A percentile compares a stretch with the other conserved stretches of the same genome.
Conservation (phyloP, 1,140 invertebrate genomes). For the Episyrphus balteatus region DNA sequence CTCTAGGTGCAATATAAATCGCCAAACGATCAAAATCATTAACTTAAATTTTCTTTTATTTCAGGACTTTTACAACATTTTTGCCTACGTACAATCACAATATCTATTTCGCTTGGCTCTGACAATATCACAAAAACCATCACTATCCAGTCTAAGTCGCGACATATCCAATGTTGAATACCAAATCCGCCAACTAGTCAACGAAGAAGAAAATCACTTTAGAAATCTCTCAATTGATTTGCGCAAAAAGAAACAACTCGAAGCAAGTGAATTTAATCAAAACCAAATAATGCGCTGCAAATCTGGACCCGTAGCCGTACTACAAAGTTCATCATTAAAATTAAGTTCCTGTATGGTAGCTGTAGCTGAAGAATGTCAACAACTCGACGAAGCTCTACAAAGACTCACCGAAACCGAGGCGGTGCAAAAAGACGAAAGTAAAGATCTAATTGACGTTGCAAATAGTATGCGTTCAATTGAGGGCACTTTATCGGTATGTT, state of each 20-base stretch:
- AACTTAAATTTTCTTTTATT: constrained; percentile 1
- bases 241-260: constrained; percentile 26
- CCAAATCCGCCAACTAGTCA: constrained; percentile 25
- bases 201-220: constrained; percentile 32
- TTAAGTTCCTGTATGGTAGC: constrained; percentile 33
- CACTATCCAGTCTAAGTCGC: constrained; percentile 22
- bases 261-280: constrained; percentile 21
- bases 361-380: constrained; percentile 31
- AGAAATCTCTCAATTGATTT: constrained; percentile 23
- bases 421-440: constrained; percentile 23
- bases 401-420: constrained; percentile 23
- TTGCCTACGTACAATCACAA: constrained; percentile 34
- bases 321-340: constrained; percentile 31
- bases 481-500: constrained; percentile 26
- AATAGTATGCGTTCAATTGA: constrained; percentile 32
- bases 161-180: constrained; percentile 27
- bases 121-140: constrained; percentile 26
- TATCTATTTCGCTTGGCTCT: constrained; percentile 29
- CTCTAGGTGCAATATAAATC: too few species aligned
- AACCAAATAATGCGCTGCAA: constrained; percentile 15
- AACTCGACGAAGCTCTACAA: constrained; percentile 27
- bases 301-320: constrained; percentile 22
- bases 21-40: too few species aligned
- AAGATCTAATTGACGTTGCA: constrained; percentile 25
- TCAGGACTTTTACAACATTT: constrained; percentile 36